A percentile compares a stretch with the other conserved stretches of the same genome.
Evolutionary conservation across 2,888 invertebrate genomes (phyloP).

Genomic region (Acanthosepion pharaonis): DNA sequence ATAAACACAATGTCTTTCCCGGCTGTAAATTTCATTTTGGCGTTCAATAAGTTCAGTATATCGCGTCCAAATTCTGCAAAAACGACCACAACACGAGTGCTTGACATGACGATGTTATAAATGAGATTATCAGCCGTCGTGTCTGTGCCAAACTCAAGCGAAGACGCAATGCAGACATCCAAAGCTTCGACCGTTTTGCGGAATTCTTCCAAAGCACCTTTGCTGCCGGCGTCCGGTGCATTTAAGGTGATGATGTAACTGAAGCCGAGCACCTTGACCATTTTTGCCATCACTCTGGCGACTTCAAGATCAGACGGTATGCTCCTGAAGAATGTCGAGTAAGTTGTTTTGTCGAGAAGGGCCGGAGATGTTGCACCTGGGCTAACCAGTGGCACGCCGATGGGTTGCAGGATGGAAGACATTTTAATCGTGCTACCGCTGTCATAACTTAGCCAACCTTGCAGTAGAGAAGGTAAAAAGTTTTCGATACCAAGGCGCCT

Average conservation of each 20-base stretch:
- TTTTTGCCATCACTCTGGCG: conserved; percentile 64
- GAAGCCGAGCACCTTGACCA: conserved; percentile 62
- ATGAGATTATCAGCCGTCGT: conserved; percentile 61
- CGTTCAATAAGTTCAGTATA: conserved; percentile 58
- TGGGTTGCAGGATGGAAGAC: conserved; percentile 58
- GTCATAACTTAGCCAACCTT: conserved; percentile 67
- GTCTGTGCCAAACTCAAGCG: conserved; percentile 67
- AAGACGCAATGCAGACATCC: conserved; percentile 66
- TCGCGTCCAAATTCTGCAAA: conserved; percentile 63
- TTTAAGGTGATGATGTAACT: conserved; percentile 67
- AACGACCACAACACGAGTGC: conserved; percentile 66
- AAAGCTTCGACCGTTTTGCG: conserved; percentile 55
- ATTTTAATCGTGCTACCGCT: conserved; percentile 65
- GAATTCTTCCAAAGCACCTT: conserved; percentile 60
- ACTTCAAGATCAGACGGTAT: conserved; percentile 64
- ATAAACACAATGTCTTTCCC: conserved; percentile 59
- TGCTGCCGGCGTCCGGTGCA: conserved; percentile 62
- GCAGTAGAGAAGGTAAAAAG: conserved; percentile 51
- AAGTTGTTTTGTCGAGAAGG: conserved; percentile 61
- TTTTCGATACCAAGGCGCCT: conserved; percentile 37
- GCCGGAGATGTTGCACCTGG: conserved; percentile 65
- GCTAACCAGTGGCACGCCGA: conserved; percentile 76
- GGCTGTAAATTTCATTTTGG: conserved; percentile 52
- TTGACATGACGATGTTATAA: conserved; percentile 59
- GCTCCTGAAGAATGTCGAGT: conserved; percentile 68